Evolutionary conservation across 2,113 vertebrate species (phyloP), one percentile per base, ranked within the genome.

Genomic region (Amblyornis subalaris): DNA sequence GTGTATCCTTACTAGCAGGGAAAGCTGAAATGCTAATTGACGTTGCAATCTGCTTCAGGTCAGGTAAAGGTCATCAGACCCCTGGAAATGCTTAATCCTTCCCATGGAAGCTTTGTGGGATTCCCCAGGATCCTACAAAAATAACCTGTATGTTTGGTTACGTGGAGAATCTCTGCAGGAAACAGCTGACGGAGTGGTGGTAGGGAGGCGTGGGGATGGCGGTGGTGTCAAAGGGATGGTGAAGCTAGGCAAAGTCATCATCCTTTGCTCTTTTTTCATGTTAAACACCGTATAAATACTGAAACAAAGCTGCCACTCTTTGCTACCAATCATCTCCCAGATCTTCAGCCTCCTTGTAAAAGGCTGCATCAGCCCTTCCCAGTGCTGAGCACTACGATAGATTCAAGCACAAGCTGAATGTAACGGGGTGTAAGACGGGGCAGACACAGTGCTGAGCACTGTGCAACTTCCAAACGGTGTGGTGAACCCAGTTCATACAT

Each of bases 51-150:
- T 83, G 90, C 90, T 69, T 85, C 67, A n/a, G 40, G 75, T 89
- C 91, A 95, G 85, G 91, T 91, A 91, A 81, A 92, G 78, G 92
- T 94, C 81, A 83, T 94, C 62, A 78, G 88, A 72, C 76, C 29
- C 13, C 76, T 87, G 82, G 50, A 91, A 95, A 86, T 5, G 3
- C 9, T 62, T 94, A 72, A 61, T 91, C 66, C 87, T 80, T 93
- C 83, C 92, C 9, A 5, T 7, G 26, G 88, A 80, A 62, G 36
- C 33, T 84, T 84, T 86, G 74, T 85, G 66, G 88, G 57, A 47
- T 81, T 75, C 51, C 64, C 60, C 24, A 21, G 45, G 53, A 50
- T 89, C 55, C 90, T 81, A 57, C 62, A 69, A 87, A 69, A 85
- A 73, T 47, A 85, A 40, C 36, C 38, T 31, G 7, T 57, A 54